Base-by-base conservation (phyloP, 2,888 invertebrate species). In the Chaetogeoica ovagalla region DNA sequence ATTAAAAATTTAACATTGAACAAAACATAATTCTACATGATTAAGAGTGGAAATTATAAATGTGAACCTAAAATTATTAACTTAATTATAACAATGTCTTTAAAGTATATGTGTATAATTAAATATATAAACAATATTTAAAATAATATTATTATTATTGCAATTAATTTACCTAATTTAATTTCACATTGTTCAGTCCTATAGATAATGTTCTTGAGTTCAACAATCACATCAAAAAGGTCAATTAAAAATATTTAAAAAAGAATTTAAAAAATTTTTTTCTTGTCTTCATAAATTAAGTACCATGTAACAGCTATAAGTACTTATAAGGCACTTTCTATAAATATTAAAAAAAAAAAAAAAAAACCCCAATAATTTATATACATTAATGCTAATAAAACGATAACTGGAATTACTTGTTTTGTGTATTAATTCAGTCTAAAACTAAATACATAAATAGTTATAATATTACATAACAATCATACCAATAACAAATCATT, bases 271-370 rank as follows among this genome's bases (percentile, higher is more conserved):
- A 73, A n/a, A 17, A 65, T 65, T 39, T 17, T 73, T 57, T 57
- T 43, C 43, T 74, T 75, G 65, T 68, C 48, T 76, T 76, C 55
- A 68, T 62, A 19, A 77, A 69, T 77, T 77, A 77, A 77, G 77
- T 77, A 77, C 77, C 52, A 68, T 68, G 68, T 76, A 76, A 59
- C 75, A 70, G 52, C 15, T 52, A 62, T 77, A 77, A 77, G 68
- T 77, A 77, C 77, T 77, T 77, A 37, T 77, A 77, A 77, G 77
- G 77, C 77, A 77, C 77, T 69, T 65, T 77, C 60, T 77, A 76
- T 76, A 77, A 70, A 55, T 7, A 69, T 39, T 55, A 77, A 19
- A 39, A 21, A 62, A 62, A 37, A 55, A 69, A 69, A 55, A 69
- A 62, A 77, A 69, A 15, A 69, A 60, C 30, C 7, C 7, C 48